A percentile compares a stretch with the other conserved stretches of the same genome.
Evolutionary conservation across 2,888 invertebrate species (phyloP).

Genomic region (Leptinotarsa juncta): DNA sequence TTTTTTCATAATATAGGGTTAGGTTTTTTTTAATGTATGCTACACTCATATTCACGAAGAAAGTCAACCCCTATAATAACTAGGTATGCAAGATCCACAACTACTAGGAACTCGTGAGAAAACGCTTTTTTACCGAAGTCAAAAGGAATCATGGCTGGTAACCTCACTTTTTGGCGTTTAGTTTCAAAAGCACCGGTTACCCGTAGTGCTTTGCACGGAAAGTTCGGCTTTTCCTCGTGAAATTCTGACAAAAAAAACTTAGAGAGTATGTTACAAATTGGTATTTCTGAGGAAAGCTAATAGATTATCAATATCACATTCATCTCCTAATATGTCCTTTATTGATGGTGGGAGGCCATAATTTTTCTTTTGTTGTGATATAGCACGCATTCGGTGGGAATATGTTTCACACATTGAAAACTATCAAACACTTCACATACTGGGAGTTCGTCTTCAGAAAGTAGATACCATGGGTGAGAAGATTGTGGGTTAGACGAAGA

Average conservation of each 20-base stretch:
- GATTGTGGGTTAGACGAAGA: too few relatives aligned
- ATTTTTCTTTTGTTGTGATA: too few relatives aligned
- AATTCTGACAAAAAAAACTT: background rate
- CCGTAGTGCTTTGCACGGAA: background rate
- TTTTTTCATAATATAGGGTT: background rate
- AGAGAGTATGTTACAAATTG: too few relatives aligned
- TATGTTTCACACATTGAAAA: too few relatives aligned
- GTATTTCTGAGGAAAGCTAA: too few relatives aligned
- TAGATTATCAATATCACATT: too few relatives aligned
- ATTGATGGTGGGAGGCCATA: too few relatives aligned
- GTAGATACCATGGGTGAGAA: too few relatives aligned
- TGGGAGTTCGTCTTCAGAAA: too few relatives aligned
- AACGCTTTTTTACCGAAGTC: background rate
- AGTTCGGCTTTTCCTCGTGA: background rate
- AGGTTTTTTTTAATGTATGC: background rate
- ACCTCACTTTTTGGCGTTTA: background rate
- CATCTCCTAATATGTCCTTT: too few relatives aligned
- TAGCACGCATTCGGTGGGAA: too few relatives aligned
- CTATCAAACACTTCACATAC: too few relatives aligned
- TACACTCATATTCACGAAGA: background rate
- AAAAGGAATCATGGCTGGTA: background rate
- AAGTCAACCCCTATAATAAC: background rate
- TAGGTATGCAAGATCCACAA: background rate
- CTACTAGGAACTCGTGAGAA: slow-evolving; percentile 6
- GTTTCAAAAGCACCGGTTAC: background rate